Base-by-base conservation (phyloP, 2,888 invertebrate genomes). In the Ethmia dodecea region DNA sequence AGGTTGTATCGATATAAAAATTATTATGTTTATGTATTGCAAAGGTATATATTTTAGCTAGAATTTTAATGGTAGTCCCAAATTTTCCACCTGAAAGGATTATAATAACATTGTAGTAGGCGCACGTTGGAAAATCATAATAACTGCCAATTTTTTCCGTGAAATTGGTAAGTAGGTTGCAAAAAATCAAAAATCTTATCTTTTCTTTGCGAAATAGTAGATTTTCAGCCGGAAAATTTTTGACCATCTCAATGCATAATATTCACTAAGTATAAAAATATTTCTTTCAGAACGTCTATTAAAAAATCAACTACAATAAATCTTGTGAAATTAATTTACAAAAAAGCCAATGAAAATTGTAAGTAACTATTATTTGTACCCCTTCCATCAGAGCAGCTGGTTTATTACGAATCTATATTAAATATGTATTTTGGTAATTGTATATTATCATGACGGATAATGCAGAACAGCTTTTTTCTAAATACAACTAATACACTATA, bases 201-300 rank as follows among this genome's bases (percentile, higher is more conserved):
- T 1, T 22, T 22, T 22, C 22, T 22, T 8, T 22, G n/a, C n/a
- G n/a, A n/a, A n/a, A n/a, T n/a, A n/a, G n/a, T n/a, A n/a, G n/a
- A n/a, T n/a, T n/a, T n/a, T n/a, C n/a, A n/a, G n/a, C 36, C 28
- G 10, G 18, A 31, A 29, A 34, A 35, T 13, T 28, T 27, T 26
- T 40, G 22, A 11, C 27, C 25, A 42, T 42, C 47, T 38, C 47
- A 44, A 43, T 61, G 59, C 61, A 43, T 45, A 44, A 60, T 78
- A 79, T 72, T 70, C 46, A 60, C 79, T 80, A 80, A 77, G 84
- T 86, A 86, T 62, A 84, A 86, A 86, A 86, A 86, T 86, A 86
- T 83, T 65, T 75, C 76, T 78, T 74, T 70, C 60, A 69, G 63
- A 77, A 74, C 66, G 73, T 72, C 65, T 78, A 75, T 68, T 55